phyloP scores from a whole-genome alignment of 2,888 invertebrate genomes.

The Didymodactylos carnosus region DNA sequence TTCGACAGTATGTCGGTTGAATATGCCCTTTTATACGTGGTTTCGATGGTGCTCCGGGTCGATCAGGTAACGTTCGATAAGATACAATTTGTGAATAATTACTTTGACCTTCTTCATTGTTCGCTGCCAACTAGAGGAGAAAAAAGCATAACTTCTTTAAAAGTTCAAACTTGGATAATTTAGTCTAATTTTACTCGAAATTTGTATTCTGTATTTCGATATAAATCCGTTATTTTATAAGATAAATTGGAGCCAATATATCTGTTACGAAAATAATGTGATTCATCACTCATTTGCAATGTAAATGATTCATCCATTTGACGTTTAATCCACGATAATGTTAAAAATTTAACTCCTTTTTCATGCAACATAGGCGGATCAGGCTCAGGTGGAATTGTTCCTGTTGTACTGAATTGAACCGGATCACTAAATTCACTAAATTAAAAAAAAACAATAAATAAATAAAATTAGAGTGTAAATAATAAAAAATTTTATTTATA shows the following conservation, averaged over 20 bases:
- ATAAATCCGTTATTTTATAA: conserved; percentile 48
- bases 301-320: conserved; percentile 59
- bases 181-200: conserved; percentile 41
- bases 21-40: conserved; percentile 55
- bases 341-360: conserved; percentile 45
- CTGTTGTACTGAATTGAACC: conserved; percentile 46
- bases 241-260: conserved; percentile 56
- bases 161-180: background rate
- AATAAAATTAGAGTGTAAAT: background rate
- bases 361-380: conserved; percentile 51
- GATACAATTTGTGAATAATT: conserved; percentile 56
- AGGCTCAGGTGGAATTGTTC: conserved; percentile 58
- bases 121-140: conserved; percentile 47
- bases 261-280: conserved; percentile 47
- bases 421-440: conserved; percentile 32
- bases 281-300: conserved; percentile 55
- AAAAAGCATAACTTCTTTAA: background rate
- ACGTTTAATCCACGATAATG: conserved; percentile 53
- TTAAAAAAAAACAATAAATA: background rate
- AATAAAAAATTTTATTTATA: background rate
- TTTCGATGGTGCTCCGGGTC: conserved; percentile 55
- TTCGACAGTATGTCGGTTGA: background rate
- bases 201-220: conserved; percentile 56
- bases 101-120: conserved; percentile 62
- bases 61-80: conserved; percentile 57